Percentiles rank a stretch among this genome's conserved stretches.
Conservation (phyloP, 2,113 vertebrate genomes). For the Chaetops frenatus region DNA sequence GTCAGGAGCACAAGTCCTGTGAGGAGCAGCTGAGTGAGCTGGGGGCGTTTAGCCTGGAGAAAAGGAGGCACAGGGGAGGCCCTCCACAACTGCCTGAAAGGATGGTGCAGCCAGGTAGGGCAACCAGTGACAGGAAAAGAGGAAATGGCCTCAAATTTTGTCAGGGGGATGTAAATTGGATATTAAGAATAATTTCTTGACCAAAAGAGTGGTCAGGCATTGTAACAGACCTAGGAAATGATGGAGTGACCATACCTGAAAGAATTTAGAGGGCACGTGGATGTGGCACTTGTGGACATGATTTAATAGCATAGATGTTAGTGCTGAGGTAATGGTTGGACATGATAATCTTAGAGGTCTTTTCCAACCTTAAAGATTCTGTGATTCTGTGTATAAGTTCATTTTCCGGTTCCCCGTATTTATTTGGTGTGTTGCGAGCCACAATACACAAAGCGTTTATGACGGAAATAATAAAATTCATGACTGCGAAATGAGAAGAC, state of each 20-base stretch:
- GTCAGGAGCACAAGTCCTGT: not conserved
- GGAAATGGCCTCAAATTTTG: not conserved
- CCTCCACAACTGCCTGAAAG: not conserved
- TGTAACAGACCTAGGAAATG: not conserved
- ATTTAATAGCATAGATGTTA: not conserved
- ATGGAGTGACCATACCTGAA: not conserved
- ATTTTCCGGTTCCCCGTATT: not conserved
- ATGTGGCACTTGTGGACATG: fast-evolving
- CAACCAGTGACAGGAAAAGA: fast-evolving
- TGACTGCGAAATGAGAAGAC: not conserved
- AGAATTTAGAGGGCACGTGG: too few relatives aligned
- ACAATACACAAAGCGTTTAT: not conserved
- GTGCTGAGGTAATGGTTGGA: not conserved
- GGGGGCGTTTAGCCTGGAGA: fast-evolving
- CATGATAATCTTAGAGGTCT: not conserved
- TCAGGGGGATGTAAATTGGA: not conserved
- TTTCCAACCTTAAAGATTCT: not conserved
- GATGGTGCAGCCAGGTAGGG: fast-evolving
- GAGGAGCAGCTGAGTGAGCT: fast-evolving
- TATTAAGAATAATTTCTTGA: not conserved
- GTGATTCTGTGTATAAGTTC: not conserved
- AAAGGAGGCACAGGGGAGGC: too few relatives aligned
- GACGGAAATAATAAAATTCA: not conserved
- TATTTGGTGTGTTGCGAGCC: not conserved
- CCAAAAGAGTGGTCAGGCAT: not conserved